Conservation (phyloP, 2,888 invertebrate species). For the Lamellibrachia columna region DNA sequence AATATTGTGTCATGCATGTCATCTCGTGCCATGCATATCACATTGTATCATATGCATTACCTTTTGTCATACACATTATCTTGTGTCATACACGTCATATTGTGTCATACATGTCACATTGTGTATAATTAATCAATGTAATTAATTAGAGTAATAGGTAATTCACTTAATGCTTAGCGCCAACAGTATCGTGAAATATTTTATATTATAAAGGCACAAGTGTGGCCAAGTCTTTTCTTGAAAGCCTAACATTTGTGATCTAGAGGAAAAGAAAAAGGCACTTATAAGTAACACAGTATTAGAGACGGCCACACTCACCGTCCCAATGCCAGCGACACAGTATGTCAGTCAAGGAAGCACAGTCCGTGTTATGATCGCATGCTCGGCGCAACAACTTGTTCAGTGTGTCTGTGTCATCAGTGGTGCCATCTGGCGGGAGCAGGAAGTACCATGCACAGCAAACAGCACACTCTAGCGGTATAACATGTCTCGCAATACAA, state of each 20-base stretch:
- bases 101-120: not conserved
- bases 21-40: not conserved
- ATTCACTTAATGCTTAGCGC: too few relatives aligned
- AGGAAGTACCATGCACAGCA: conserved; percentile 9
- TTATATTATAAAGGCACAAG: too few relatives aligned
- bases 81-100: not conserved
- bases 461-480: not conserved
- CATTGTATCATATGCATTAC: not conserved
- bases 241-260: too few relatives aligned
- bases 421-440: not conserved
- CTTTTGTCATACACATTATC: not conserved
- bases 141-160: too few relatives aligned
- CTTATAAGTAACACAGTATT: not conserved
- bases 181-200: too few relatives aligned
- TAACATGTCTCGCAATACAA: not conserved
- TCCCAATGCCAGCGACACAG: not conserved
- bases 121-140: too few relatives aligned
- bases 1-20: not conserved
- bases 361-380: not conserved
- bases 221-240: too few relatives aligned
- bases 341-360: not conserved
- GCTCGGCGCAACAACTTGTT: not conserved
- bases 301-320: not conserved
- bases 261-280: too few relatives aligned
- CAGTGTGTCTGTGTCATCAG: not conserved